A percentile compares a stretch with the other conserved stretches of the same genome.
Conservation (phyloP, 2,797 vertebrate genomes). For the Taeniopygia guttata region DNA sequence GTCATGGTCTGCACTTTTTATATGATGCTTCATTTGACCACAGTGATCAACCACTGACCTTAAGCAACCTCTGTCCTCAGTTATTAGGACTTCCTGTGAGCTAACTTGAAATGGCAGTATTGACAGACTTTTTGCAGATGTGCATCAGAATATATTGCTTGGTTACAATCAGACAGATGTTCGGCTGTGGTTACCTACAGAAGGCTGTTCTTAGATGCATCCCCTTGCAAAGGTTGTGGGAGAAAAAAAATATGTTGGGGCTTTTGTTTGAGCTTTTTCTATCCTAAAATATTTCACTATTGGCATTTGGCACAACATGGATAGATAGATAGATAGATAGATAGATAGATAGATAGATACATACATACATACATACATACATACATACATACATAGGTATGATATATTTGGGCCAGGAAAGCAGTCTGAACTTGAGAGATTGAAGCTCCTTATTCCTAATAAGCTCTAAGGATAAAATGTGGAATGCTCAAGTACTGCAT, state of each 20-base stretch:
- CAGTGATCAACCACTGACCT: neutral
- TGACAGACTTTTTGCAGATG: neutral
- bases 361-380: too few species aligned
- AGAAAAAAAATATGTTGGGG: neutral
- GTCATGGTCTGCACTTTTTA: neutral
- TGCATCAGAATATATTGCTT: neutral
- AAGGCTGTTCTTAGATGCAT: neutral
- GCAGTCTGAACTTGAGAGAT: neutral
- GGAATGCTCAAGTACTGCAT: neutral
- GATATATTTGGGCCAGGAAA: neutral
- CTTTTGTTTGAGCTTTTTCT: neutral
- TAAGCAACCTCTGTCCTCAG: neutral
- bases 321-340: neutral
- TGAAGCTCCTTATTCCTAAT: neutral
- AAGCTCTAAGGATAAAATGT: neutral
- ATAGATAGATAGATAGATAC: too few species aligned
- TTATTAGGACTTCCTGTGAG: neutral
- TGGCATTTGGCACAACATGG: neutral
- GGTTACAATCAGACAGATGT: neutral
- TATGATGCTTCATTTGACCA: neutral
- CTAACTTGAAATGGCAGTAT: neutral
- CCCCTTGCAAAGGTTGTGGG: neutral
- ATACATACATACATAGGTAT: too few species aligned
- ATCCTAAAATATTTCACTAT: neutral
- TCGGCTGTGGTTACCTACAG: neutral